A percentile compares a stretch with the other conserved stretches of the same genome.
Conservation (phyloP, 2,888 invertebrate species). For the Noctua fimbriata region DNA sequence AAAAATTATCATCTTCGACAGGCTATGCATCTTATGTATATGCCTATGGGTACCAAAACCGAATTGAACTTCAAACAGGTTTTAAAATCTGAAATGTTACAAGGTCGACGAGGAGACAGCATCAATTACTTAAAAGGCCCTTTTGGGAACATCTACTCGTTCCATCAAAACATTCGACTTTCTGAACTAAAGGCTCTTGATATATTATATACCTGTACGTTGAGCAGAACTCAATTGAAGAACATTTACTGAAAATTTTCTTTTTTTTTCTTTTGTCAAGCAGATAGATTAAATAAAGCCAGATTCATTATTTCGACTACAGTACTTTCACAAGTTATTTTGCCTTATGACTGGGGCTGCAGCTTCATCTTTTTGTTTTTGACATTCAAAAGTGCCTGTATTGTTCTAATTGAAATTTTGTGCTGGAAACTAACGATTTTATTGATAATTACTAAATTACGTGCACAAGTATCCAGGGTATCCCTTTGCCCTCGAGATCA, state of each 20-base stretch:
- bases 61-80: slow-evolving; percentile 15
- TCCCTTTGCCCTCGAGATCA: not conserved
- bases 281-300: not conserved
- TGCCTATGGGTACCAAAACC: too few species aligned
- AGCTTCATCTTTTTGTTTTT: not conserved
- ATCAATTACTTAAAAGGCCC: slow-evolving; percentile 40
- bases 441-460: not conserved
- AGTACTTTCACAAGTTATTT: not conserved
- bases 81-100: slow-evolving; percentile 22
- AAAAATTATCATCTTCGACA: not conserved
- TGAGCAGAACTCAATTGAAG: slow-evolving; percentile 36
- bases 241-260: not conserved
- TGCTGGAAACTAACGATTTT: too few species aligned
- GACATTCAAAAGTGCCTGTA: not conserved
- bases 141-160: slow-evolving; percentile 30
- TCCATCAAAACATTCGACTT: slow-evolving; percentile 28
- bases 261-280: not conserved
- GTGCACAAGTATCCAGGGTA: too few species aligned
- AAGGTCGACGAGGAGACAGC: slow-evolving; percentile 29
- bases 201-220: slow-evolving; percentile 5
- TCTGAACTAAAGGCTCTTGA: slow-evolving; percentile 18
- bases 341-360: not conserved
- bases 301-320: not conserved
- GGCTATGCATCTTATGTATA: not conserved
- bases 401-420: too few species aligned